Evolutionary conservation across 2,797 vertebrate species (phyloP).

Genomic region (Luscinia luscinia): DNA sequence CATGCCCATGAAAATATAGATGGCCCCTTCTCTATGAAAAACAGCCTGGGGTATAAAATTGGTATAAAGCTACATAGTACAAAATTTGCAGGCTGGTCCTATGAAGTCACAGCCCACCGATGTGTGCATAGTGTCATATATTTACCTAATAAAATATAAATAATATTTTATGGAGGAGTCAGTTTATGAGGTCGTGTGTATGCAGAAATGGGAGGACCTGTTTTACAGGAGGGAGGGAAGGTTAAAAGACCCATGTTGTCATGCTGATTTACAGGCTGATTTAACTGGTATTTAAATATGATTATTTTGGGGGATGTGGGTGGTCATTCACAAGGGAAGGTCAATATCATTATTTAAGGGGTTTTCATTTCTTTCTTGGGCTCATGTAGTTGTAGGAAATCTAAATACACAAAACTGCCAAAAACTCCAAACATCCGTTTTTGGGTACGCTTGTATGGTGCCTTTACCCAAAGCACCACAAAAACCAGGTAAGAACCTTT

Average conservation of each 20-base stretch:
- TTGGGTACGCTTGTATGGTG: background rate
- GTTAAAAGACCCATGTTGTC: constrained; percentile 9
- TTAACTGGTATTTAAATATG: constrained; percentile 52
- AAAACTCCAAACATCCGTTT: background rate
- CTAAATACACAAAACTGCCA: background rate
- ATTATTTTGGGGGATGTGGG: constrained; percentile 43
- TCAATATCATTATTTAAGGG: background rate
- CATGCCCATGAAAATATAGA: background rate
- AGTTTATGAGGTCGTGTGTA: constrained; percentile 17
- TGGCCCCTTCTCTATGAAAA: background rate
- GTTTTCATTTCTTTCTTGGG: background rate
- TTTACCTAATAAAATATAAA: constrained; percentile 64
- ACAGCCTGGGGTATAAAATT: background rate
- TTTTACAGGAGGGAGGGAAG: background rate
- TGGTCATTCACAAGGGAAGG: constrained; percentile 25
- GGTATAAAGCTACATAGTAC: constrained; percentile 4
- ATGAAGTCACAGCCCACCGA: constrained; percentile 52
- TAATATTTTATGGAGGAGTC: constrained; percentile 59
- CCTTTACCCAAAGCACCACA: background rate
- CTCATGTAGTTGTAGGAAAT: background rate
- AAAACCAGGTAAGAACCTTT: background rate
- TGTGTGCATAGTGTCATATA: constrained; percentile 66
- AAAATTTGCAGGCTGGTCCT: background rate
- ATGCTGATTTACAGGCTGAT: constrained; percentile 57
- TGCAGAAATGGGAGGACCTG: constrained; percentile 37